Evolutionary conservation across 2,113 vertebrate genomes (phyloP).

Genomic region (Rhinopomastus cyanomelas): DNA sequence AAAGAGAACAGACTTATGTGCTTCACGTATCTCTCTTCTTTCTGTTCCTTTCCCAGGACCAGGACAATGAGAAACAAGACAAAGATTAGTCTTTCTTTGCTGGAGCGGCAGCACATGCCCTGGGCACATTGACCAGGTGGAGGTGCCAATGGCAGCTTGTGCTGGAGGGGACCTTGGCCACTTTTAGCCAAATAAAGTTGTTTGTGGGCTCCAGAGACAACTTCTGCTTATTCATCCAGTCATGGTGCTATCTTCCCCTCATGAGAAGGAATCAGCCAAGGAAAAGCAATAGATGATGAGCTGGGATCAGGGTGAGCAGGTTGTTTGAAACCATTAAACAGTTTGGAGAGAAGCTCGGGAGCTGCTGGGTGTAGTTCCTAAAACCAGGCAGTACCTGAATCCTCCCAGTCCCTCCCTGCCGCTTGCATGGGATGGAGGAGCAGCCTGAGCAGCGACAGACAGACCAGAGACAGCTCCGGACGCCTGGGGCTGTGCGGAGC

Average conservation of each 20-base stretch:
- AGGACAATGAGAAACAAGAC: conserved; percentile 8
- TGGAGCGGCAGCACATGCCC: fast-evolving
- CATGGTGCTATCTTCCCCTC: fast-evolving
- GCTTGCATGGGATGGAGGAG: not conserved
- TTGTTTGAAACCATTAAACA: not conserved
- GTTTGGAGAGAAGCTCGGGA: not conserved
- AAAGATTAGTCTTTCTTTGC: not conserved
- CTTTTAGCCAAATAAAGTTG: conserved; percentile 41
- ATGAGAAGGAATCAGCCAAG: not conserved
- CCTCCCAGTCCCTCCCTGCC: not conserved
- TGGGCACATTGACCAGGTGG: fast-evolving
- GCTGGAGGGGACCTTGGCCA: not conserved
- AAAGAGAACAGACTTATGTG: no score
- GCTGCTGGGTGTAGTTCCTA: not conserved
- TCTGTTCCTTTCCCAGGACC: not conserved
- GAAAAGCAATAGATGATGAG: not conserved
- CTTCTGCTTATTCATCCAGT: not conserved
- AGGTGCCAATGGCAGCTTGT: fast-evolving
- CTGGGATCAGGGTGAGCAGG: not conserved
- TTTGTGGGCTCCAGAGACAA: not conserved
- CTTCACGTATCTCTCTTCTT: not conserved
- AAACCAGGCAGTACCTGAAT: fast-evolving
- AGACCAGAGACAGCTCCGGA: not conserved
- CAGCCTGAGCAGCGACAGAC: fast-evolving
- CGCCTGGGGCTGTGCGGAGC: not conserved